Percentiles rank a stretch among this genome's conserved stretches.
Evolutionary conservation across 2,888 invertebrate genomes (phyloP).

Genomic region (Serrognathus titanus): DNA sequence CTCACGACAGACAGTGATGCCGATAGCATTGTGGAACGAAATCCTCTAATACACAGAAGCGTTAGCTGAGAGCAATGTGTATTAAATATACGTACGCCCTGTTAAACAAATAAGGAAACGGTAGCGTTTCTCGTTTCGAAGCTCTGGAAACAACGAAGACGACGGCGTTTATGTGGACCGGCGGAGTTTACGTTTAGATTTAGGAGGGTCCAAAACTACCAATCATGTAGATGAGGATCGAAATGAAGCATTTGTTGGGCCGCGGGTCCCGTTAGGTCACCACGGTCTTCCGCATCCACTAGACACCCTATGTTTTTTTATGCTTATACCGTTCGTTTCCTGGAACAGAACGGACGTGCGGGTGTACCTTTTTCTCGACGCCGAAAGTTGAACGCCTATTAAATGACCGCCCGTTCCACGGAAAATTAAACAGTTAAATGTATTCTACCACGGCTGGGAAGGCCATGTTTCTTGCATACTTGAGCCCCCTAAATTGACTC

Average conservation of each 20-base stretch:
- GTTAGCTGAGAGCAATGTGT: too few relatives aligned
- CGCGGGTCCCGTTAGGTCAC: slow-evolving; percentile 31
- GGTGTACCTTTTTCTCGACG: slow-evolving; percentile 13
- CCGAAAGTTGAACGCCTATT: too few relatives aligned
- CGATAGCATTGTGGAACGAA: too few relatives aligned
- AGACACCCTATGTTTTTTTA: slow-evolving; percentile 31
- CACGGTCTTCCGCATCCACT: slow-evolving; percentile 30
- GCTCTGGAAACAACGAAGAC: slow-evolving; percentile 3
- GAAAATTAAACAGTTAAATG: too few relatives aligned
- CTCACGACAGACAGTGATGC: neutral
- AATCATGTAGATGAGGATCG: slow-evolving; percentile 32
- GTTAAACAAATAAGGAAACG: slow-evolving; percentile 6
- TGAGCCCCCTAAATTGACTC: slow-evolving; percentile 1
- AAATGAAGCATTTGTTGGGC: slow-evolving; percentile 29
- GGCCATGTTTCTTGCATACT: too few relatives aligned
- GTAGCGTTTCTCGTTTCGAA: too few relatives aligned
- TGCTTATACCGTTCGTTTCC: slow-evolving; percentile 36
- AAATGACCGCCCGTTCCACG: too few relatives aligned
- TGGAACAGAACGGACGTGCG: slow-evolving; percentile 27
- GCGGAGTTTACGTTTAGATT: slow-evolving; percentile 12
- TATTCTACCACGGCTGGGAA: too few relatives aligned
- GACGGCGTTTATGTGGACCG: slow-evolving; percentile 1
- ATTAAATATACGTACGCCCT: neutral
- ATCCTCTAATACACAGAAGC: too few relatives aligned
- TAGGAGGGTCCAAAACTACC: slow-evolving; percentile 26